Conservation (phyloP, 2,113 vertebrate genomes). For the Prionailurus viverrinus region DNA sequence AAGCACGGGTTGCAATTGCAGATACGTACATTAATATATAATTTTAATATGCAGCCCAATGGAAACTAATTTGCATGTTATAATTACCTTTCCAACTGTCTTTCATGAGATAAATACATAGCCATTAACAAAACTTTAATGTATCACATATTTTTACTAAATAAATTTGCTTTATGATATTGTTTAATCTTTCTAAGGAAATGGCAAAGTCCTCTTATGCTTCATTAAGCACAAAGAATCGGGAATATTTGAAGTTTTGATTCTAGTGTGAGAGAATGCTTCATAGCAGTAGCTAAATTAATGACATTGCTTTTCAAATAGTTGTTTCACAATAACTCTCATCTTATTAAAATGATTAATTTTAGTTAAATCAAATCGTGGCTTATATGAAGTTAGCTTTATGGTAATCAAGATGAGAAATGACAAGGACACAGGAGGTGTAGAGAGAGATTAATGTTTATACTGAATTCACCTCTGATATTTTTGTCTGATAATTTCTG, state of each 20-base stretch:
- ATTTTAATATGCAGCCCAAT: conserved; percentile 80
- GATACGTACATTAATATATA: conserved; percentile 63
- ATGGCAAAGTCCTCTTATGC: conserved; percentile 61
- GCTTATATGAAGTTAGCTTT: neutral
- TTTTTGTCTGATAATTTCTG: neutral
- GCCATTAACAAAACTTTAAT: conserved; percentile 82
- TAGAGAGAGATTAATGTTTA: neutral
- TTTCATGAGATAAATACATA: conserved; percentile 85
- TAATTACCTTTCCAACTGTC: conserved; percentile 86
- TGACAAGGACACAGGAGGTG: neutral
- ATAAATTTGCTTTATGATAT: conserved; percentile 81
- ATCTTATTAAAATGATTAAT: conserved; percentile 29
- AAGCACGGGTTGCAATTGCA: conserved; percentile 50
- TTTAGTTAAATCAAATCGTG: conserved; percentile 33
- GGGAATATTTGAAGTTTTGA: conserved; percentile 70
- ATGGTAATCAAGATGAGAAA: neutral
- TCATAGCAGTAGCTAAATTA: conserved; percentile 74
- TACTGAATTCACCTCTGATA: neutral
- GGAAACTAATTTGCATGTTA: conserved; percentile 86
- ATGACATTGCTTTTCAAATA: conserved; percentile 73
- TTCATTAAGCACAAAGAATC: conserved; percentile 83
- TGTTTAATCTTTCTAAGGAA: conserved; percentile 70
- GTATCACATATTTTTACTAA: conserved; percentile 79
- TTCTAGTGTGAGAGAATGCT: conserved; percentile 69
- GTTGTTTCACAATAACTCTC: neutral